Evolutionary conservation across 1,140 invertebrate genomes (phyloP).

Genomic region (Bicyclus anynana): DNA sequence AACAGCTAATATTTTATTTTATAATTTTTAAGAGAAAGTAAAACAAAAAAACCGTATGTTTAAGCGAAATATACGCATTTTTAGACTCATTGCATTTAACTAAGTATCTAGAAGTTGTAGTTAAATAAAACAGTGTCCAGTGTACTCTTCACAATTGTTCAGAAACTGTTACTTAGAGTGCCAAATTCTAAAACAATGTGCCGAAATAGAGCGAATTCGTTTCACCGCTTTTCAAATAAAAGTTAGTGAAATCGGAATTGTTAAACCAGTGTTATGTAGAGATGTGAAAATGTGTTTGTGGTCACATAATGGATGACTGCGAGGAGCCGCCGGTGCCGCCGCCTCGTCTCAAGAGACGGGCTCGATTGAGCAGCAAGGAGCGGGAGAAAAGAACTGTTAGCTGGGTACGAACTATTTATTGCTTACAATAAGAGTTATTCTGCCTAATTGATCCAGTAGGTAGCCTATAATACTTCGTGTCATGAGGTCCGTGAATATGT

Average conservation of each 20-base stretch:
- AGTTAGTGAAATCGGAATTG: slow-evolving; percentile 50
- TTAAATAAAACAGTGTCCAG: no score
- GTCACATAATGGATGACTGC: slow-evolving; percentile 28
- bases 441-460: no score
- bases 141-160: not conserved
- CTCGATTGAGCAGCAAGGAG: slow-evolving; percentile 50
- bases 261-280: slow-evolving; percentile 12
- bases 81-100: no score
- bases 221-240: slow-evolving; percentile 52
- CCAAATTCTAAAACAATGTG: slow-evolving; percentile 7
- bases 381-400: slow-evolving; percentile 55
- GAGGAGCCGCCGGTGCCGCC: slow-evolving; percentile 57
- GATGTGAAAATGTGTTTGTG: slow-evolving; percentile 29
- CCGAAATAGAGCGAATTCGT: slow-evolving; percentile 28
- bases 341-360: slow-evolving; percentile 67
- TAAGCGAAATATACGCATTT: no score
- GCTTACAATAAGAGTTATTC: not conserved
- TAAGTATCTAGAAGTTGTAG: not conserved
- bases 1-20: no score
- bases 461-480: no score
- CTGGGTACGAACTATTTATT: slow-evolving; percentile 47
- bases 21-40: no score
- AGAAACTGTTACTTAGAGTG: not conserved
- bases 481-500: no score
- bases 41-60: no score